A percentile compares a stretch with the other conserved stretches of the same genome.
Conservation (phyloP, 2,797 vertebrate genomes). For the Sebastes itinus region DNA sequence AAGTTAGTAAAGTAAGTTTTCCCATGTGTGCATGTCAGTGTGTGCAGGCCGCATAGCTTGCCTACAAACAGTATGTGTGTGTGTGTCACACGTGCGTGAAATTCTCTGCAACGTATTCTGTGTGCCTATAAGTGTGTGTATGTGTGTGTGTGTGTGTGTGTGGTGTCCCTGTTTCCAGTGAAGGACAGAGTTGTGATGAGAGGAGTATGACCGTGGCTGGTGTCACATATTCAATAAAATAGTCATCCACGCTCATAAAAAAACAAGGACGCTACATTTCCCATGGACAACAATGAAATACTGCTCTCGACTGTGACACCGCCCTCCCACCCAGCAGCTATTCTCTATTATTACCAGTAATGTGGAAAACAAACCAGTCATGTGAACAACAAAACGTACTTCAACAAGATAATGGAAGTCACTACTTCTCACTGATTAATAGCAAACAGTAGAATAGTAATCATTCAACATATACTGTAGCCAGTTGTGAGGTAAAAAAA, state of each 20-base stretch:
- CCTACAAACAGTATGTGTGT: not conserved
- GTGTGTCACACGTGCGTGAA: not conserved
- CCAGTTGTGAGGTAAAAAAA: not conserved
- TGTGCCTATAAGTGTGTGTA: not conserved
- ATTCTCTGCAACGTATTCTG: not conserved
- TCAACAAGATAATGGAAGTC: not conserved
- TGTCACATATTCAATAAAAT: constrained; percentile 73
- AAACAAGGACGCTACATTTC: constrained; percentile 60
- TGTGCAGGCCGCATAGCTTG: not conserved
- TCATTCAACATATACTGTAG: not conserved
- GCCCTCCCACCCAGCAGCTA: not conserved
- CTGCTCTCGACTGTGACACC: constrained; percentile 21
- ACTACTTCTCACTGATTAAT: not conserved
- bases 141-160: not conserved
- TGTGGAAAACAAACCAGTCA: not conserved
- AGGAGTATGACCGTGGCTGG: constrained; percentile 51
- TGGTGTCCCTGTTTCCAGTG: constrained; percentile 34
- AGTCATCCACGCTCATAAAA: constrained; percentile 65
- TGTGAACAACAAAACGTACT: not conserved
- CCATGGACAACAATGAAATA: constrained; percentile 47
- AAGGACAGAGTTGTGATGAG: constrained; percentile 66
- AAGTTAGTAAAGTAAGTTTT: not conserved
- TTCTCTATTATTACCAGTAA: not conserved
- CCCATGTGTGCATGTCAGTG: not conserved
- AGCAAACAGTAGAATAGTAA: not conserved